A percentile compares a stretch with the other conserved stretches of the same genome.
Conservation (phyloP, 2,888 invertebrate genomes). For the Cantharis nigra region DNA sequence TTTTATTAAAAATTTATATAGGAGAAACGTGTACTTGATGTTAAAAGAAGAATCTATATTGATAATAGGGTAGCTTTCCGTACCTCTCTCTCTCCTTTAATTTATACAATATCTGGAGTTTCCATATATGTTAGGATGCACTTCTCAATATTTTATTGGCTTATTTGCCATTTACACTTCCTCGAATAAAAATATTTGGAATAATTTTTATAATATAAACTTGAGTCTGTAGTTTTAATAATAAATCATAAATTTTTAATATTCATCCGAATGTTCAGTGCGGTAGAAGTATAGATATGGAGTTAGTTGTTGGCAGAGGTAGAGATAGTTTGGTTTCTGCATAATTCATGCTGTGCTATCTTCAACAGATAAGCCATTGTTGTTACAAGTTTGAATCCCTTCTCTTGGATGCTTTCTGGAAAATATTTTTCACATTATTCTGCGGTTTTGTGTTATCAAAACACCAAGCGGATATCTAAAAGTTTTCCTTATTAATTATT, state of each 20-base stretch:
- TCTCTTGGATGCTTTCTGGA: conserved; percentile 33
- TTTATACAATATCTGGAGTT: background rate
- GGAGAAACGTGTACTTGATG: background rate
- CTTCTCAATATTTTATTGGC: background rate
- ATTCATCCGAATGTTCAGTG: conserved; percentile 18
- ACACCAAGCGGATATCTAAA: conserved; percentile 16
- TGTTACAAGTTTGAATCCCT: conserved; percentile 47
- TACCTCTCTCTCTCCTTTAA: background rate
- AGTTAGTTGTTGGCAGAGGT: conserved; percentile 30
- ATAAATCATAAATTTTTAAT: background rate
- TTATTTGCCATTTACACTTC: background rate
- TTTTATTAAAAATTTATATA: background rate
- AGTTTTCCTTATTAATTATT: conserved; percentile 23
- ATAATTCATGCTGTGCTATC: conserved; percentile 51
- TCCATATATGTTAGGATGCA: background rate
- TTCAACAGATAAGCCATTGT: conserved; percentile 48
- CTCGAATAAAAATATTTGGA: background rate
- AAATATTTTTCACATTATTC: conserved; percentile 28
- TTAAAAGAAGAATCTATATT: background rate
- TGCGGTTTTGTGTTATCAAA: conserved; percentile 25
- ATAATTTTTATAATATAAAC: background rate
- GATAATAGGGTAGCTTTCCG: background rate
- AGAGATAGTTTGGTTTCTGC: conserved; percentile 43
- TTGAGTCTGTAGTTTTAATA: background rate
- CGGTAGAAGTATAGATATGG: conserved; percentile 21